A percentile compares a stretch with the other conserved stretches of the same genome.
These are phyloP conservation scores for Nannoperca obscura DNA, from an alignment of 2,797 vertebrate species.

Conservation along the genomic window DNA sequence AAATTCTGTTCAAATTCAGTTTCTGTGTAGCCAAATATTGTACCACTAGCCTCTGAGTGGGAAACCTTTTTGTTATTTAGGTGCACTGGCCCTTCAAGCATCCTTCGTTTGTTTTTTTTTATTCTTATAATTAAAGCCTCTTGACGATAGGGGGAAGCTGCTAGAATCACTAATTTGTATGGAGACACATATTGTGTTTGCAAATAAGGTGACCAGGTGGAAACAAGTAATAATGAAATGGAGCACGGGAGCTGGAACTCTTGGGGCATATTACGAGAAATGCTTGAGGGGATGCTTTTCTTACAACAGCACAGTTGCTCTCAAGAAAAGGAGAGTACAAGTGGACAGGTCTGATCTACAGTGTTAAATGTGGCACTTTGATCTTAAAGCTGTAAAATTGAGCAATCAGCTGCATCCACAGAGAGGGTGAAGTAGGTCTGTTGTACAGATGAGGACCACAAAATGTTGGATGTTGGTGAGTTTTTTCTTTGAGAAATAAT, in stretches of 20 bases:
- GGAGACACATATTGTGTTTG: slow-evolving; percentile 8
- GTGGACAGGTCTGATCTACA: slow-evolving; percentile 24
- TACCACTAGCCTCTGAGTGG: neutral
- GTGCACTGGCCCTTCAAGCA: neutral
- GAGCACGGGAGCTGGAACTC: slow-evolving; percentile 12
- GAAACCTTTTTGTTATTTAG: neutral
- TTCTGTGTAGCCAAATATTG: neutral
- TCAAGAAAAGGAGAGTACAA: slow-evolving; percentile 26
- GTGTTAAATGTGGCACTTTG: slow-evolving; percentile 45
- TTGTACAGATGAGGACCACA: slow-evolving; percentile 11
- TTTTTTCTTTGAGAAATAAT: slow-evolving; percentile 5
- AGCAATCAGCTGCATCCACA: slow-evolving; percentile 27
- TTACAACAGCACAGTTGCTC: slow-evolving; percentile 23
- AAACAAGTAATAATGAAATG: slow-evolving; percentile 28
- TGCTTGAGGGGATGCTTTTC: slow-evolving; percentile 25
- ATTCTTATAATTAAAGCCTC: neutral
- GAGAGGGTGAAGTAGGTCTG: neutral
- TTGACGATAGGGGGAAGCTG: neutral
- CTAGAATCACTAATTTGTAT: slow-evolving; percentile 16
- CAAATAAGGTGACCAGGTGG: slow-evolving; percentile 8
- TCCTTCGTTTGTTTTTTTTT: neutral
- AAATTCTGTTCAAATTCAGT: neutral
- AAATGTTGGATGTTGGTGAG: slow-evolving; percentile 8
- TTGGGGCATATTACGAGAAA: slow-evolving; percentile 15
- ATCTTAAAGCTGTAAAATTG: slow-evolving; percentile 52